Evolutionary conservation across 2,888 invertebrate species (phyloP).

Genomic region (Spodoptera littoralis): DNA sequence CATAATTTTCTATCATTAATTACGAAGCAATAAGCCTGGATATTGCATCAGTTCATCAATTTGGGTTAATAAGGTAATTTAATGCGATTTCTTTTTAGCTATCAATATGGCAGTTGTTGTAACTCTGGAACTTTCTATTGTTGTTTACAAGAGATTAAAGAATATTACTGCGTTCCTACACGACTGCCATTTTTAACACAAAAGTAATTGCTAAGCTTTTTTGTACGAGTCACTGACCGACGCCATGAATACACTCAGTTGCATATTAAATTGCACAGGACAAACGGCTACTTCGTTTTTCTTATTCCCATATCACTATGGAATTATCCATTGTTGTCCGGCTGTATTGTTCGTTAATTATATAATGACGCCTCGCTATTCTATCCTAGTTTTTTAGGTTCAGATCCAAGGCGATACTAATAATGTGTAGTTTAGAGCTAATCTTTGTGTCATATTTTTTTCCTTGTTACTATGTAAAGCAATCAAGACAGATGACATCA

Average conservation of each 20-base stretch:
- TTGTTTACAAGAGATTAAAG: too few relatives aligned
- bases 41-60: conserved; percentile 38
- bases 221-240: neutral
- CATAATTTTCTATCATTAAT: conserved; percentile 23
- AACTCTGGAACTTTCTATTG: too few relatives aligned
- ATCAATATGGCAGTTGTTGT: too few relatives aligned
- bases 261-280: conserved; percentile 23
- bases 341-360: conserved; percentile 56
- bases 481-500: conserved; percentile 3
- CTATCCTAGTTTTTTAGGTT: conserved; percentile 51
- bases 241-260: neutral
- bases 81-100: conserved; percentile 8
- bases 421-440: conserved; percentile 41
- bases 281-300: conserved; percentile 33
- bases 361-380: conserved; percentile 46
- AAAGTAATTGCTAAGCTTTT: too few relatives aligned
- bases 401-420: conserved; percentile 47
- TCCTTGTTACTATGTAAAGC: conserved; percentile 21
- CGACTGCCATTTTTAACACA: too few relatives aligned
- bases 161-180: too few relatives aligned
- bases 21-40: conserved; percentile 19
- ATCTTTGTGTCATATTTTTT: conserved; percentile 37
- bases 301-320: conserved; percentile 45
- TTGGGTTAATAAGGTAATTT: conserved; percentile 23
- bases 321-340: conserved; percentile 54